A percentile compares a stretch with the other conserved stretches of the same genome.
These are phyloP conservation scores for Hydrotaea diabolus DNA, from an alignment of 2,888 invertebrate species.

Conservation along the genomic window DNA sequence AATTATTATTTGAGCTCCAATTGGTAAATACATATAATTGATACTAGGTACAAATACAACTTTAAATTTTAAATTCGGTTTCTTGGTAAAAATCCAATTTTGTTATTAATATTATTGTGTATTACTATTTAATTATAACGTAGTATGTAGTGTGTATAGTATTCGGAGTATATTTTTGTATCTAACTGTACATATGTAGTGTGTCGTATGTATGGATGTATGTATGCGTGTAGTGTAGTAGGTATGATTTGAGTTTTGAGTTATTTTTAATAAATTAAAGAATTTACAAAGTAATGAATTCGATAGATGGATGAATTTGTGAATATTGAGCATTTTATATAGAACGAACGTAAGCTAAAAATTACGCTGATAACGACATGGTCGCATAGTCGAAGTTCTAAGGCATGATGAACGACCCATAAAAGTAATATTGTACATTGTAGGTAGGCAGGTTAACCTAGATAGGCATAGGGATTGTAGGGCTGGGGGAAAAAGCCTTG, in stretches of 20 bases:
- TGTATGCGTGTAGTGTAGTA: slow-evolving; percentile 7
- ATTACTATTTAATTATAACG: not conserved
- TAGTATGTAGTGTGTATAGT: not conserved
- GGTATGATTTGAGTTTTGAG: slow-evolving; percentile 32
- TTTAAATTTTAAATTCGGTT: slow-evolving; percentile 34
- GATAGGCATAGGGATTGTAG: slow-evolving; percentile 88
- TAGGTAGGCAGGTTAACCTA: slow-evolving; percentile 82
- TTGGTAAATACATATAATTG: not conserved
- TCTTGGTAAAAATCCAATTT: slow-evolving; percentile 22
- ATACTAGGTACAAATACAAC: slow-evolving; percentile 7
- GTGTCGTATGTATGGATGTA: not conserved
- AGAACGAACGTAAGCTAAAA: not conserved
- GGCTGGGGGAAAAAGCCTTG: slow-evolving; percentile 90
- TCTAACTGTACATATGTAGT: slow-evolving; percentile 43
- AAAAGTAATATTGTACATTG: slow-evolving; percentile 3
- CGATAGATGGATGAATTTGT: slow-evolving; percentile 56
- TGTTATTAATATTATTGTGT: not conserved
- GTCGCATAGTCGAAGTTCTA: not conserved
- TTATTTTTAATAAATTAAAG: slow-evolving; percentile 61
- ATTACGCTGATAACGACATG: not conserved
- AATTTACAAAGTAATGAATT: slow-evolving; percentile 47
- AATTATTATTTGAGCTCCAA: slow-evolving; percentile 1
- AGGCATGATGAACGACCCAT: not conserved
- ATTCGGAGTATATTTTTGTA: slow-evolving; percentile 5
- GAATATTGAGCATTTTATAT: slow-evolving; percentile 53